Conservation (phyloP, 2,888 invertebrate genomes). For the Epinotia ramella region DNA sequence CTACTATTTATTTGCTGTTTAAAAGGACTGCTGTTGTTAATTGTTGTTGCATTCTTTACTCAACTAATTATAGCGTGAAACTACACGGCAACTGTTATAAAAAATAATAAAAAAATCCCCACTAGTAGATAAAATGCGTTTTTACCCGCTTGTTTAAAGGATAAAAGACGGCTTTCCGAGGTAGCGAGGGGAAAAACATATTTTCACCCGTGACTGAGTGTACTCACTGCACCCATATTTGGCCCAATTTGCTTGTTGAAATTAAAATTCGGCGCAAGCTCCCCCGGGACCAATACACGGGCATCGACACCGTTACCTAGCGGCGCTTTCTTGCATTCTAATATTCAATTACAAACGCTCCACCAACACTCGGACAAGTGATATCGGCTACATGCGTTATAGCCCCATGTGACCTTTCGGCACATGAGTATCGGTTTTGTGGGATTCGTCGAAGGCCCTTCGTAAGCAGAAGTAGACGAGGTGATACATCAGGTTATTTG, state of each 20-base stretch:
- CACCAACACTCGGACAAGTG: slow-evolving; percentile 58
- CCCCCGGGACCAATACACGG: slow-evolving; percentile 63
- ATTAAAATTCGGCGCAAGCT: slow-evolving; percentile 76
- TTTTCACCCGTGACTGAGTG: not conserved
- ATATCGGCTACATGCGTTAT: not conserved
- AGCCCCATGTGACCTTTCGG: not conserved
- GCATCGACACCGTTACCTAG: slow-evolving; percentile 61
- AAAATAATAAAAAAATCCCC: no score
- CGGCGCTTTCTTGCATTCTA: slow-evolving; percentile 66
- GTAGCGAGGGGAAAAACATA: no score
- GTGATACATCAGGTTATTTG: no score
- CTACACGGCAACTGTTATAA: no score
- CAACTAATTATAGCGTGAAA: no score
- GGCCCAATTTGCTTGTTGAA: slow-evolving; percentile 67
- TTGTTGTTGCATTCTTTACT: no score
- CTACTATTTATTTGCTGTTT: no score
- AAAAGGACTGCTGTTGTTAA: no score
- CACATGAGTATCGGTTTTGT: no score
- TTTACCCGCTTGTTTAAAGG: no score
- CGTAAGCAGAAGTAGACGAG: not conserved
- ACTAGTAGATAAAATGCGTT: no score
- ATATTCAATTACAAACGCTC: slow-evolving; percentile 59
- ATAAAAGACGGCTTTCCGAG: no score
- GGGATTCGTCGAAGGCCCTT: not conserved
- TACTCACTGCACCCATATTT: slow-evolving; percentile 52